Evolutionary conservation across 2,797 vertebrate species (phyloP).

Genomic region (Odontamblyopus rebecca): DNA sequence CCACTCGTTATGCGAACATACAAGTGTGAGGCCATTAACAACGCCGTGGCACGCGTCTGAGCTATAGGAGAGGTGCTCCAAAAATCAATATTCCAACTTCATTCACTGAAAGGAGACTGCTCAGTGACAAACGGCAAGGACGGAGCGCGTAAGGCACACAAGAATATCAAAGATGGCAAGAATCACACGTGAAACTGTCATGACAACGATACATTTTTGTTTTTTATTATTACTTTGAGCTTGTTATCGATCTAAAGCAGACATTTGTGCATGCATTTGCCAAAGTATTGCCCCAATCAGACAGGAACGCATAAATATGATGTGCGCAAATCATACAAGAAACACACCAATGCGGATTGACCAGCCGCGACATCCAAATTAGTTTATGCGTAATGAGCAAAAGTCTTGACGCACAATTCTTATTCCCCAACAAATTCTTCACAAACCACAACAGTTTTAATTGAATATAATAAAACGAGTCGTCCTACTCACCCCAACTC

Average conservation of each 20-base stretch:
- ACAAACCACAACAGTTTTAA: neutral
- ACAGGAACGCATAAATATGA: neutral
- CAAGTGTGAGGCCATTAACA: constrained; percentile 24
- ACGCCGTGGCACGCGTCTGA: constrained; percentile 17
- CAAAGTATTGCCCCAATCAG: neutral
- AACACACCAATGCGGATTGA: neutral
- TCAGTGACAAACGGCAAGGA: constrained; percentile 21
- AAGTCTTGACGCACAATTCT: neutral
- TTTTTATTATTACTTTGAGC: neutral
- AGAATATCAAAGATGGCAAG: constrained; percentile 21
- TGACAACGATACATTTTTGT: neutral
- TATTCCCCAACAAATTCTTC: too few relatives aligned
- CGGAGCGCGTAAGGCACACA: constrained; percentile 5
- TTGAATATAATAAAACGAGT: neutral
- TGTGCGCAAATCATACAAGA: constrained; percentile 13
- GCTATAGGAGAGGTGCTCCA: constrained; percentile 28
- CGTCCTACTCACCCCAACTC: constrained; percentile 74
- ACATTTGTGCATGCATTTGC: neutral
- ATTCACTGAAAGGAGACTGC: constrained; percentile 53
- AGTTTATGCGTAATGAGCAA: neutral
- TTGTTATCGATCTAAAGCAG: neutral
- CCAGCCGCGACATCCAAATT: neutral
- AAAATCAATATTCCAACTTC: constrained; percentile 61
- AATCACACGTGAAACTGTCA: neutral
- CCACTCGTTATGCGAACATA: constrained; percentile 17